Base-by-base conservation (phyloP, 2,888 invertebrate genomes). In the Agriopis leucophaearia region DNA sequence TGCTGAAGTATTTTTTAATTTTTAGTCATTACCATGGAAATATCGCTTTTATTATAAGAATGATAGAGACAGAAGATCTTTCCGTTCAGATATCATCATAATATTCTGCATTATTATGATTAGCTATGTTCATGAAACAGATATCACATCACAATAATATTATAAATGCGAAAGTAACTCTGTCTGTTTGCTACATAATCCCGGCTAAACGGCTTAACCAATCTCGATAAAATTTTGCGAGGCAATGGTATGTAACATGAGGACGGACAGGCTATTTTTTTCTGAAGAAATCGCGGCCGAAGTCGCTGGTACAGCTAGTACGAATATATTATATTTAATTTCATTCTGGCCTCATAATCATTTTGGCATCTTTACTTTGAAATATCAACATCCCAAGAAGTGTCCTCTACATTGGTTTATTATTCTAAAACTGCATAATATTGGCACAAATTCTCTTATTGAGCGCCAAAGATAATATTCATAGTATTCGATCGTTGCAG, bases 381-480 rank as follows among this genome's bases (percentile, higher is more conserved):
- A 59, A 50, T 40, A 59, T 27, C 40, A 40, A 40, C 27, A 42
- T 42, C 16, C 16, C 48, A 40, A 50, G 50, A 50, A 59, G 18
- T 59, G 38, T 59, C 42, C 58, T 50, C 50, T 40, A 38, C 36
- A 12, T 59, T 40, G 18, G 59, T 42, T 50, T 59, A 10, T 59
- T 59, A 50, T 59, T 58, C 48, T 48, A 35, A 48, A 48, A 38
- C 59, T 42, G 47, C 47, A 48, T 36, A 38, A 47, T 58, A 47
- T 58, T 58, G 50, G 59, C 50, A 50, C 50, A 42, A 50, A 42
- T 40, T 8, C 36, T 35, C 10, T 36, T 27, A 51, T 42, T 35
- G 42, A 12, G 16, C 44, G 57, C 57, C 44, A 51, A 57, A 50
- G 35, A 64, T 47, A 51, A 58, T 44, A 50, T 64, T 35, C 16